A percentile compares a stretch with the other conserved stretches of the same genome.
These are phyloP conservation scores for Brienomyrus brachyistius DNA, from an alignment of 2,113 vertebrate genomes.

Conservation along the genomic window DNA sequence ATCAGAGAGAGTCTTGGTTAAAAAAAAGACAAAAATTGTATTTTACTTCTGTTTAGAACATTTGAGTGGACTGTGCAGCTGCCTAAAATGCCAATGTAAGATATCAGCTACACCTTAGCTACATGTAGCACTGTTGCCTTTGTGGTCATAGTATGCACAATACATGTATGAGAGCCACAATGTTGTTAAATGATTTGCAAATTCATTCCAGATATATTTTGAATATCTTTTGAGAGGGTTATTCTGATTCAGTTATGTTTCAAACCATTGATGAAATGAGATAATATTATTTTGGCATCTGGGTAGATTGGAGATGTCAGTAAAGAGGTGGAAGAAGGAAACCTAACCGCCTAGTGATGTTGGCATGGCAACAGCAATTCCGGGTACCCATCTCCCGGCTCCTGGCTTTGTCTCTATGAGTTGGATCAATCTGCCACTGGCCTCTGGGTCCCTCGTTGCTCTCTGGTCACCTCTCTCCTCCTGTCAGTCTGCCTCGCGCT, in stretches of 20 bases:
- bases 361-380: slow-evolving; percentile 30
- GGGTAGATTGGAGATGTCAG: slow-evolving; percentile 7
- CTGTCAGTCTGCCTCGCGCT: background rate
- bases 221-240: background rate
- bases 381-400: slow-evolving; percentile 5
- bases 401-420: slow-evolving; percentile 8
- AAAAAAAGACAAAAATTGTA: background rate
- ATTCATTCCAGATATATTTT: background rate
- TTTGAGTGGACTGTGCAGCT: background rate
- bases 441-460: background rate
- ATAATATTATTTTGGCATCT: background rate
- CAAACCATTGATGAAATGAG: background rate
- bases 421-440: slow-evolving; percentile 12
- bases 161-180: background rate
- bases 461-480: slow-evolving; percentile 2
- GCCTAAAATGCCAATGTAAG: background rate
- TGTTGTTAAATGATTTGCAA: background rate
- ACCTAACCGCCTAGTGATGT: slow-evolving; percentile 7
- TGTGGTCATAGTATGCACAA: background rate
- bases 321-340: background rate
- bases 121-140: background rate
- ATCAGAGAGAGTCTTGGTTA: slow-evolving; percentile 10
- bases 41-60: background rate
- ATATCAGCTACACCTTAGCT: background rate
- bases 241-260: background rate